These are phyloP conservation scores for Engraulis encrasicolus DNA, from an alignment of 2,113 vertebrate species.

Conservation along the genomic window DNA sequence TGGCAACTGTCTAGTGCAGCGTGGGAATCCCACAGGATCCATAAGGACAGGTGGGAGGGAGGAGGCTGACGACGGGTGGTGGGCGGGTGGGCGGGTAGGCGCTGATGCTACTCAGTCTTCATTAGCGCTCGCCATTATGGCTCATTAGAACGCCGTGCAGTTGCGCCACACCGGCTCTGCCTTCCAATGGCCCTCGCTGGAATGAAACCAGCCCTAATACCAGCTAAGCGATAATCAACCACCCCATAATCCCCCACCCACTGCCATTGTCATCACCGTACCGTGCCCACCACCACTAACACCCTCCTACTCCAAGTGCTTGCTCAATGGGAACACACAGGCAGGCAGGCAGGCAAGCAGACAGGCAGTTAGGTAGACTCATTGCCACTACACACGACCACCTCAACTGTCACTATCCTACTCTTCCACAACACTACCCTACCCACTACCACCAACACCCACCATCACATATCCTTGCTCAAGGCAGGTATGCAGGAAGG, in stretches of 20 bases:
- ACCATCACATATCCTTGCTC: background rate
- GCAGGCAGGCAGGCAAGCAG: too few relatives aligned
- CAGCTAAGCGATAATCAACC: constrained; percentile 68
- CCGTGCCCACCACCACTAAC: too few relatives aligned
- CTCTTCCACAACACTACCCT: too few relatives aligned
- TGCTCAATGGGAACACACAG: too few relatives aligned
- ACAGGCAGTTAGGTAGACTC: too few relatives aligned
- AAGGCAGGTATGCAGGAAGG: too few relatives aligned
- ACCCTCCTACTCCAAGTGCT: too few relatives aligned
- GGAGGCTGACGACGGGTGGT: too few relatives aligned
- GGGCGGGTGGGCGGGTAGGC: background rate
- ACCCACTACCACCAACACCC: constrained; percentile 18
- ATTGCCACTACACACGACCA: too few relatives aligned
- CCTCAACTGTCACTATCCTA: too few relatives aligned
- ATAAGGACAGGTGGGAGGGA: constrained; percentile 48
- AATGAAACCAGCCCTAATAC: constrained; percentile 60
- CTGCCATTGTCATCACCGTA: too few relatives aligned
- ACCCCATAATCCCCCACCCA: constrained; percentile 45
- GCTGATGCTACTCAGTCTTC: constrained; percentile 55
- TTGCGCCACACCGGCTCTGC: constrained; percentile 48
- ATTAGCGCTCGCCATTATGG: constrained; percentile 66
- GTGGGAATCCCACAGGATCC: constrained; percentile 18
- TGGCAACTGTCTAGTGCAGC: background rate
- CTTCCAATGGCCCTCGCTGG: constrained; percentile 60
- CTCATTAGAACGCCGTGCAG: constrained; percentile 63